These are phyloP conservation scores for Rattus rattus DNA, from an alignment of 2,113 vertebrate species.

Conservation along the genomic window DNA sequence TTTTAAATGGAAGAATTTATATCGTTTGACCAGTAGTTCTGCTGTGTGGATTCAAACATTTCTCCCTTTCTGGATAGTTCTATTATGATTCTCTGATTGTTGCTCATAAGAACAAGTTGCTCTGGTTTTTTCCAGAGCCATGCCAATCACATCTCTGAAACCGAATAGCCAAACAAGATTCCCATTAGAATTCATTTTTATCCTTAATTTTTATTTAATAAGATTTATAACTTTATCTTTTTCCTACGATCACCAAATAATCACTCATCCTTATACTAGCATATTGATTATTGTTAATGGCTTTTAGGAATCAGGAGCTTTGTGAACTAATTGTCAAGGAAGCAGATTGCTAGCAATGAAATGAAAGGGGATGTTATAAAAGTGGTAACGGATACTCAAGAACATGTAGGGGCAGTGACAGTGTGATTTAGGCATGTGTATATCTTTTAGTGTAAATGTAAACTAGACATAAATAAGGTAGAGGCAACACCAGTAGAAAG, in stretches of 20 bases:
- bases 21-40: conserved; percentile 28
- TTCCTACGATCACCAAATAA: background rate
- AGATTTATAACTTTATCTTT: background rate
- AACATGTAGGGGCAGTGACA: background rate
- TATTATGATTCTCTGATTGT: background rate
- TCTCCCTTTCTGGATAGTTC: conserved; percentile 4
- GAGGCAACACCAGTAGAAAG: background rate
- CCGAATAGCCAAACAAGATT: background rate
- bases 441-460: background rate
- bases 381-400: background rate
- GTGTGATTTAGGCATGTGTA: background rate
- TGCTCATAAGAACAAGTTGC: background rate
- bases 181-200: background rate
- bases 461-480: background rate
- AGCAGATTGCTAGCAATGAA: background rate
- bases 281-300: background rate
- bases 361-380: background rate
- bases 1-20: background rate
- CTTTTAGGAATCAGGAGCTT: background rate
- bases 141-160: background rate
- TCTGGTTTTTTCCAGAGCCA: background rate
- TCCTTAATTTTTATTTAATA: background rate
- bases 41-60: background rate
- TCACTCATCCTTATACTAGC: background rate
- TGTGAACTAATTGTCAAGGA: background rate